Evolutionary conservation across 2,113 vertebrate genomes (phyloP), one percentile per base, ranked within the genome.

Genomic region (Okapia johnstoni): DNA sequence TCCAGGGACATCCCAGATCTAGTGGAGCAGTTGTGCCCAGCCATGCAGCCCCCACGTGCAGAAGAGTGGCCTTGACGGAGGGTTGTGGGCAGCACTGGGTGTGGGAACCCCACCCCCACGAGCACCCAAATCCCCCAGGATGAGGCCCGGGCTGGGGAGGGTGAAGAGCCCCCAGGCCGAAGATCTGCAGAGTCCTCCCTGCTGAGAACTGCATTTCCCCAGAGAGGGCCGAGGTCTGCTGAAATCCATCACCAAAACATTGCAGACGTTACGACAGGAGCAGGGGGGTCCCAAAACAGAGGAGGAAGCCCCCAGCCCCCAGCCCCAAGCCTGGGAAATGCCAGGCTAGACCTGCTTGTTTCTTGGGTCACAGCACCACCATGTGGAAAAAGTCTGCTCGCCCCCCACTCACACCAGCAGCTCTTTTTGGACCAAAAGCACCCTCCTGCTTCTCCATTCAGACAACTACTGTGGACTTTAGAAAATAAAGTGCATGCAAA

Each of bases 311-410:
- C 30, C 48, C 77, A 52, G 77, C 16, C 79, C 30, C 19, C 30
- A 81, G 33, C 70, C 40, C 70, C 12, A 0, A 76, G 6, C 50
- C 11, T 54, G 50, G 50, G 48, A n/a, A 81, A 36, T 0, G 19
- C 50, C 50, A 33, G 79, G 50, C 50, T 4, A 23, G 57, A 16
- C 23, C 6, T n/a, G 58, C 33, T 73, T 43, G n/a, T 79, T n/a
- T 60, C 87, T 87, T 73, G 73, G 54, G 28, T 55, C 85, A 55
- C n/a, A 66, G 23, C 6, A 6, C 91, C 93, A 50, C 79, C 85
- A n/a, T 40, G 90, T 95, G 95, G 73, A 43, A 14, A 55, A 19
- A n/a, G 23, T 43, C 60, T 90, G 40, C 93, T 55, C 7, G 48
- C 33, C 46, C 2, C 33, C 54, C 6, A 43, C 36, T 43, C 70